These are phyloP conservation scores for Metellina segmentata DNA, from an alignment of 2,888 invertebrate species.

Conservation along the genomic window DNA sequence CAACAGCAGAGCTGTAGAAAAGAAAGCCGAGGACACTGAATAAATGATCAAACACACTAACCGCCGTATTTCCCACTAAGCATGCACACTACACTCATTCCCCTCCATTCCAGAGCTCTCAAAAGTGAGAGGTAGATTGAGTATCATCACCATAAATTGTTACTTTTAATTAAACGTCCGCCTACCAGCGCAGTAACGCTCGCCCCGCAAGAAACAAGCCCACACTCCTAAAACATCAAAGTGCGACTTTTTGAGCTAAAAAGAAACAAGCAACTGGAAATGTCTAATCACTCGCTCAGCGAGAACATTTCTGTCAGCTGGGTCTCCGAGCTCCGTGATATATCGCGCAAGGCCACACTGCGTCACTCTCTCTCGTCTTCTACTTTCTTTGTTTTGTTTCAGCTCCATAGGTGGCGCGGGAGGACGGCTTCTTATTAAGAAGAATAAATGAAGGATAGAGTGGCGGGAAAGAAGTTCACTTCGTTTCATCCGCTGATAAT, in stretches of 20 bases:
- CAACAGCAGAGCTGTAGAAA: too few relatives aligned
- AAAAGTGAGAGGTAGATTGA: not conserved
- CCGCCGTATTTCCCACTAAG: too few relatives aligned
- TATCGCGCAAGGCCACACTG: slow-evolving; percentile 53
- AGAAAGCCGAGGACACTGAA: too few relatives aligned
- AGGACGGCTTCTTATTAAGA: slow-evolving; percentile 39
- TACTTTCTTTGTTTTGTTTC: slow-evolving; percentile 40
- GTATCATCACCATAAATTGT: slow-evolving; percentile 26
- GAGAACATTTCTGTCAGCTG: slow-evolving; percentile 58
- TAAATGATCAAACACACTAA: too few relatives aligned
- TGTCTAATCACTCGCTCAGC: slow-evolving; percentile 57
- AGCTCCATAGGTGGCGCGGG: slow-evolving; percentile 66
- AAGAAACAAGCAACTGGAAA: slow-evolving; percentile 53
- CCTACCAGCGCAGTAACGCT: slow-evolving; percentile 9
- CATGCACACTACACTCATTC: too few relatives aligned
- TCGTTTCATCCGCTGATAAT: slow-evolving; percentile 46
- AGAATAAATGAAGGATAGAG: slow-evolving; percentile 57
- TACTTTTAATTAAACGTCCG: slow-evolving; percentile 30
- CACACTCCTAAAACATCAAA: slow-evolving; percentile 25
- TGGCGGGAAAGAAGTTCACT: slow-evolving; percentile 53
- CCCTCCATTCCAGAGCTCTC: too few relatives aligned
- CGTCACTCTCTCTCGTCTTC: slow-evolving; percentile 39
- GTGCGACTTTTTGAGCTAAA: slow-evolving; percentile 15
- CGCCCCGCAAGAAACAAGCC: slow-evolving; percentile 14
- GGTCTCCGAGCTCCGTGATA: slow-evolving; percentile 46